phyloP scores from a whole-genome alignment of 1,140 invertebrate species.

The Holotrichia oblita region DNA sequence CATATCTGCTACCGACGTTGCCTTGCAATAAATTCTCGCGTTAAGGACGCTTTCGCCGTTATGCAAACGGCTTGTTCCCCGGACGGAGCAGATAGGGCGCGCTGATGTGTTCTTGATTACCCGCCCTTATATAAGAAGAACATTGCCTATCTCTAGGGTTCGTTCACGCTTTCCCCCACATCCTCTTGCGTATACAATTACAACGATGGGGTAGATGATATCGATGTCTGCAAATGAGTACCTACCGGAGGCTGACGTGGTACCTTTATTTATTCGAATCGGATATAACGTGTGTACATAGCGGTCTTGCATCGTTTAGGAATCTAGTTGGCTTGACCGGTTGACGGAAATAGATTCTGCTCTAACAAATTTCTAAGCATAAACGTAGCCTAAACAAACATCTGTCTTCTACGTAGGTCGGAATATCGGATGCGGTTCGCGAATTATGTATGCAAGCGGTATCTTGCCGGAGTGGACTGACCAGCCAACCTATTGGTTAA shows the following conservation, averaged over 20 bases:
- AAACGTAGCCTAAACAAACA: not conserved
- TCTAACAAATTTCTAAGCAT: not conserved
- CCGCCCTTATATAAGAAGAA: not conserved
- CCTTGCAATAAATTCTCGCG: constrained; percentile 6
- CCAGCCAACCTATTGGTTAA: constrained; percentile 3
- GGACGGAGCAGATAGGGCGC: not conserved
- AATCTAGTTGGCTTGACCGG: not conserved
- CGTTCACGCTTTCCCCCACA: not conserved
- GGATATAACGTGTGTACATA: too few species aligned
- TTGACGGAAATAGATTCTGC: not conserved
- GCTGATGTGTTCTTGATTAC: constrained; percentile 6
- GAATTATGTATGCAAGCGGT: not conserved
- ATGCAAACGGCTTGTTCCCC: not conserved
- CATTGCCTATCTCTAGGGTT: not conserved
- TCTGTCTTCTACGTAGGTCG: not conserved
- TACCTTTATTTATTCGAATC: too few species aligned
- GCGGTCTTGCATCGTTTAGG: too few species aligned
- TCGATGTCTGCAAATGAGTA: too few species aligned
- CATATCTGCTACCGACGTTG: not conserved
- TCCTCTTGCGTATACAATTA: not conserved
- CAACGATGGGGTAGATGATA: not conserved
- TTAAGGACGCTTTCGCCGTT: constrained; percentile 4
- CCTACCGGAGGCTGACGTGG: too few species aligned
- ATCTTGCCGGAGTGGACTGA: not conserved
- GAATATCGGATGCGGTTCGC: not conserved